phyloP scores from a whole-genome alignment of 2,888 invertebrate species.

The Cryptocephalus moraei region DNA sequence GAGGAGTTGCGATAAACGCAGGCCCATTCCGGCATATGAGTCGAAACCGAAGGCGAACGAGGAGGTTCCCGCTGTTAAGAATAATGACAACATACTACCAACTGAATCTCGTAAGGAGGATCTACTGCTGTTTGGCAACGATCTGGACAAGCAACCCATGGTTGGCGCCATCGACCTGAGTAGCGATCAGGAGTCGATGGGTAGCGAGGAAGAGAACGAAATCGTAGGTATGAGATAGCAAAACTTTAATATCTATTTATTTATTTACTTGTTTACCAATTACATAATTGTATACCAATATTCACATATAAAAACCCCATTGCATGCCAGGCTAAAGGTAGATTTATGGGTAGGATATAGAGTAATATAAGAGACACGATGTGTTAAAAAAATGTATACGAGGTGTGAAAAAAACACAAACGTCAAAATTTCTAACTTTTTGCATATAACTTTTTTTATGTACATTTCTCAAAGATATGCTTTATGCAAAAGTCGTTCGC shows the following conservation, averaged over 20 bases:
- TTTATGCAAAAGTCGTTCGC: no score
- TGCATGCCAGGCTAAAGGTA: no score
- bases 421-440: no score
- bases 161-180: conserved; percentile 43
- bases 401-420: no score
- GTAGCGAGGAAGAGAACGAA: conserved; percentile 63
- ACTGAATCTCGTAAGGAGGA: conserved; percentile 19
- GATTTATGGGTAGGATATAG: no score
- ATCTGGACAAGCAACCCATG: conserved; percentile 46
- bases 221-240: conserved; percentile 38
- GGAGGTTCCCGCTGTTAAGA: conserved; percentile 5
- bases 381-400: no score
- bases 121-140: conserved; percentile 61
- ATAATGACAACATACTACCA: conserved; percentile 9
- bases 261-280: no score
- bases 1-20: conserved; percentile 33
- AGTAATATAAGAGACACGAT: no score
- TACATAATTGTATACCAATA: no score
- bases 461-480: no score
- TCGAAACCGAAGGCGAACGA: conserved; percentile 10
- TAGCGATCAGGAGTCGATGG: conserved; percentile 75
- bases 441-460: no score
- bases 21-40: neutral
- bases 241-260: conserved; percentile 5
- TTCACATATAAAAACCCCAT: no score